These are phyloP conservation scores for Selene dorsalis DNA, from an alignment of 2,797 vertebrate species.

Conservation along the genomic window DNA sequence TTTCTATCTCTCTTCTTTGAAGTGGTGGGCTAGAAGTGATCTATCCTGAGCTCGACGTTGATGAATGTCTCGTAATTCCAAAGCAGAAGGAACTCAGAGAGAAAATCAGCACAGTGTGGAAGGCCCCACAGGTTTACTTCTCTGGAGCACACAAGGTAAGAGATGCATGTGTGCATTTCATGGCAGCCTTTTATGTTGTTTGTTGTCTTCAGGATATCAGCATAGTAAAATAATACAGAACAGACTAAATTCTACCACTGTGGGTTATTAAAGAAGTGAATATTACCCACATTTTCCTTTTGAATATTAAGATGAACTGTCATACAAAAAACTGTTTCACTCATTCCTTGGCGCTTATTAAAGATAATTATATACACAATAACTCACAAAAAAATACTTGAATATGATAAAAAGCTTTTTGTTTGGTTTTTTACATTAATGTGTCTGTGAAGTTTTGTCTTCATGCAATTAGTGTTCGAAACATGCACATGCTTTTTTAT, in stretches of 20 bases:
- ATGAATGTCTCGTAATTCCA: constrained; percentile 71
- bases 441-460: neutral
- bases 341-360: neutral
- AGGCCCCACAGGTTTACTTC: constrained; percentile 70
- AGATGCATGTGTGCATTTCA: neutral
- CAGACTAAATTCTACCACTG: too few relatives aligned
- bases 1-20: constrained; percentile 37
- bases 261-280: neutral
- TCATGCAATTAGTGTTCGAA: neutral
- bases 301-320: neutral
- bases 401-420: neutral
- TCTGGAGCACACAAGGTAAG: constrained; percentile 74
- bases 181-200: neutral
- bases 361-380: neutral
- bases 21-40: constrained; percentile 77
- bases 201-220: neutral
- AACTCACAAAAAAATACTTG: neutral
- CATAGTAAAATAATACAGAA: neutral
- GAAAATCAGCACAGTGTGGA: constrained; percentile 78
- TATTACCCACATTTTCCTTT: neutral
- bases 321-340: neutral
- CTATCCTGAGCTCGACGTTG: constrained; percentile 77
- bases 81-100: constrained; percentile 59
- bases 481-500: constrained; percentile 37
- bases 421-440: too few relatives aligned